Conservation (phyloP, 2,888 invertebrate species). For the Cephus pulcher region DNA sequence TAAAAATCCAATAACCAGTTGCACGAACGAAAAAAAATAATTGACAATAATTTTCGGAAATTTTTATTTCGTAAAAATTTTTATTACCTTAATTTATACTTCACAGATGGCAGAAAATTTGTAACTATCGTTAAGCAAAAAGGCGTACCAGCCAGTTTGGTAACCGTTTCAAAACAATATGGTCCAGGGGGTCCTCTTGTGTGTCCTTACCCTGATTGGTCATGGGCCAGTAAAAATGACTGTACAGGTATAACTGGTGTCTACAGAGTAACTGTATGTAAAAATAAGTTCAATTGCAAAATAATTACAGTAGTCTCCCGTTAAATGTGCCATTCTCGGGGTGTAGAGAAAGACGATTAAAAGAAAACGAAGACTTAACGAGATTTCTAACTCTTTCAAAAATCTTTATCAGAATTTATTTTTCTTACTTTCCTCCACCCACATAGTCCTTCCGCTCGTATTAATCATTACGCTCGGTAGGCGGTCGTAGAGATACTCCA, state of each 20-base stretch:
- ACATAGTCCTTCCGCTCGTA: too few species aligned
- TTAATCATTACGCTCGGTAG: too few species aligned
- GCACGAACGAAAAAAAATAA: too few species aligned
- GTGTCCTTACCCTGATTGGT: slow-evolving; percentile 74
- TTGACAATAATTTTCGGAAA: neutral
- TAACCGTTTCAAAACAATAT: slow-evolving; percentile 68
- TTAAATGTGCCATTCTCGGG: too few species aligned
- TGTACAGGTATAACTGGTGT: slow-evolving; percentile 80
- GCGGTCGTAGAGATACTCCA: too few species aligned
- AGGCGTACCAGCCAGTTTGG: slow-evolving; percentile 79
- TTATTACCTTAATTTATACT: neutral
- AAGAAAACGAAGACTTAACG: too few species aligned
- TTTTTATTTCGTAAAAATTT: neutral
- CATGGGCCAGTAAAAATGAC: slow-evolving; percentile 70
- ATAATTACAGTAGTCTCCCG: neutral
- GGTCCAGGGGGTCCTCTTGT: slow-evolving; percentile 68
- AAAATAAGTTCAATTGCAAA: neutral
- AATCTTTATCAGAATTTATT: too few species aligned
- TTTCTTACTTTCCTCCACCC: too few species aligned
- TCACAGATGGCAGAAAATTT: slow-evolving; percentile 67
- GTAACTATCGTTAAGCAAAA: slow-evolving; percentile 73
- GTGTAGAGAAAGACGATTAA: too few species aligned
- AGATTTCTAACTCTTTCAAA: too few species aligned
- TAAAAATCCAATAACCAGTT: neutral
- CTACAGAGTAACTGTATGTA: slow-evolving; percentile 78